Evolutionary conservation across 2,888 invertebrate species (phyloP).

Genomic region (Melieria picta): DNA sequence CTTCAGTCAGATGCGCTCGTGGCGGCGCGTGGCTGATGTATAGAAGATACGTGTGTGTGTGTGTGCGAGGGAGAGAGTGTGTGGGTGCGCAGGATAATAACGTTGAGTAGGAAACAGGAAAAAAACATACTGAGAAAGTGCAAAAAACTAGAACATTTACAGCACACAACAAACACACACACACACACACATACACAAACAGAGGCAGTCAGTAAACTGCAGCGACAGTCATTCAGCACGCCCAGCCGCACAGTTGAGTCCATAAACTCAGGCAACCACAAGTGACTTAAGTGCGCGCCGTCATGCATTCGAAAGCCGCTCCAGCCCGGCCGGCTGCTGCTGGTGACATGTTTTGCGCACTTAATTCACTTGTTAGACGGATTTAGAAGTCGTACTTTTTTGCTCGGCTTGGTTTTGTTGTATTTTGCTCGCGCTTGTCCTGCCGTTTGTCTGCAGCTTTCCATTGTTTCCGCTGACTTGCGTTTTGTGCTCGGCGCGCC

Average conservation of each 20-base stretch:
- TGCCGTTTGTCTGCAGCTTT: too few relatives aligned
- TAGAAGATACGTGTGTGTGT: constrained; percentile 11
- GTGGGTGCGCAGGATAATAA: constrained; percentile 27
- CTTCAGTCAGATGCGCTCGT: constrained; percentile 14
- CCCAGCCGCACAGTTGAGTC: constrained; percentile 17
- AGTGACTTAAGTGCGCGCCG: constrained; percentile 28
- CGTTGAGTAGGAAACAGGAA: constrained; percentile 4
- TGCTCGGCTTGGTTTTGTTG: too few relatives aligned
- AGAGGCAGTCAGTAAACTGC: background rate
- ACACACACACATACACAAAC: background rate
- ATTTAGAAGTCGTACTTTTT: constrained; percentile 20
- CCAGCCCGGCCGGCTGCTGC: background rate
- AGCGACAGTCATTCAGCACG: background rate
- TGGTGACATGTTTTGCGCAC: constrained; percentile 38
- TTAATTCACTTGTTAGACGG: constrained; percentile 39
- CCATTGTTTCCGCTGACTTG: too few relatives aligned
- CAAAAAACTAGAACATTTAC: constrained; percentile 10
- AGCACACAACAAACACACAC: background rate
- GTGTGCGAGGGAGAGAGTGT: constrained; percentile 10
- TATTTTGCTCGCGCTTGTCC: too few relatives aligned
- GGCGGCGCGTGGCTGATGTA: constrained; percentile 15
- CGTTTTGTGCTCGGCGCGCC: too few relatives aligned
- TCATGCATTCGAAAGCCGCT: constrained; percentile 16
- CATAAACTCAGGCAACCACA: constrained; percentile 31
- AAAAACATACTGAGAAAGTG: constrained; percentile 10